These are phyloP conservation scores for Drosophila mimetica DNA, from an alignment of 2,888 invertebrate genomes.

Conservation along the genomic window DNA sequence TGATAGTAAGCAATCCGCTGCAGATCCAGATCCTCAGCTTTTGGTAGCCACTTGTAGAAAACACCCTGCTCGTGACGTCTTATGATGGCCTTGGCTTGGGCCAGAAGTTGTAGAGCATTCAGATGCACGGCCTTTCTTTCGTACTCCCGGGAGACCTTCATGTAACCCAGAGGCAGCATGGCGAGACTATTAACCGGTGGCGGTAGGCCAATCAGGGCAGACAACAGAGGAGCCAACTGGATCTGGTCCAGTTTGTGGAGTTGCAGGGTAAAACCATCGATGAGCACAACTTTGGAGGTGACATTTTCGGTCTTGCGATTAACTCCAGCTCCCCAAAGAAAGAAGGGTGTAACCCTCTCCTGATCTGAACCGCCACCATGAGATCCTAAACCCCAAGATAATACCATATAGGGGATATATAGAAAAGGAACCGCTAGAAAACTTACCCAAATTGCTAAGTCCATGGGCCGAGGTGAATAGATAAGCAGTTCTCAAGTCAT, in stretches of 20 bases:
- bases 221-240: constrained; percentile 95
- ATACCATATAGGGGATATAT: background rate
- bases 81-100: constrained; percentile 85
- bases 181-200: constrained; percentile 92
- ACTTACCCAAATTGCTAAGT: constrained; percentile 97
- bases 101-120: constrained; percentile 91
- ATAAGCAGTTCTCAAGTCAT: constrained; percentile 92
- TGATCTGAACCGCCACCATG: constrained; percentile 95
- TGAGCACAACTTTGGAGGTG: constrained; percentile 63
- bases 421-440: too few relatives aligned
- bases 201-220: constrained; percentile 92
- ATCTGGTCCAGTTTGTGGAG: constrained; percentile 91
- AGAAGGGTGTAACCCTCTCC: constrained; percentile 96
- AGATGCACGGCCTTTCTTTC: constrained; percentile 88
- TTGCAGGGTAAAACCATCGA: constrained; percentile 68
- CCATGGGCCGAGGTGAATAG: constrained; percentile 98
- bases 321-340: constrained; percentile 97
- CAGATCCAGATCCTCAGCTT: constrained; percentile 50
- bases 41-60: constrained; percentile 64
- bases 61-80: constrained; percentile 66
- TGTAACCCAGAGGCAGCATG: constrained; percentile 67
- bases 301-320: constrained; percentile 50
- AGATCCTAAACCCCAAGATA: constrained; percentile 86
- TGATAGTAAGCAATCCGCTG: constrained; percentile 41
- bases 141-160: constrained; percentile 72